Evolutionary conservation across 1,140 invertebrate species (phyloP).

Genomic region (Triops longicaudatus): DNA sequence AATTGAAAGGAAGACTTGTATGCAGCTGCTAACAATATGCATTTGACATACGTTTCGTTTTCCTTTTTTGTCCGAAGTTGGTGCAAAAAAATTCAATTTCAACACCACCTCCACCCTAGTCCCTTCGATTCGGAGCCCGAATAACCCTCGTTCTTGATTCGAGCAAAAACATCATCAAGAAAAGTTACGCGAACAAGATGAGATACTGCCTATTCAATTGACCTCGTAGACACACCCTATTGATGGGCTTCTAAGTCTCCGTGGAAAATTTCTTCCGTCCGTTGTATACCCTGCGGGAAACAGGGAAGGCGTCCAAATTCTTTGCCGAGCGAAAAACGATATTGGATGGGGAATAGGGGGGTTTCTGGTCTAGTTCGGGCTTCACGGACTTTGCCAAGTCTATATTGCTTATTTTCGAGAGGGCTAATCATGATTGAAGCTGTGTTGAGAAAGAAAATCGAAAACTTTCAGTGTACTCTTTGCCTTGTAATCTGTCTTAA

Average conservation of each 20-base stretch:
- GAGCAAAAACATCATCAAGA: too few relatives aligned
- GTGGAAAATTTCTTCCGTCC: not conserved
- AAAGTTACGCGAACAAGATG: too few relatives aligned
- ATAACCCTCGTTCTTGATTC: too few relatives aligned
- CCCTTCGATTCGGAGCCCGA: too few relatives aligned
- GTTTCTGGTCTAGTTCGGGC: not conserved
- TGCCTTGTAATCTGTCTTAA: not conserved
- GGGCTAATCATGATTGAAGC: conserved; percentile 3
- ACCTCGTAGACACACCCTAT: conserved; percentile 6
- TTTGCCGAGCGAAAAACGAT: not conserved
- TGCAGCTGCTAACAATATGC: too few relatives aligned
- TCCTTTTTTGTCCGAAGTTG: too few relatives aligned
- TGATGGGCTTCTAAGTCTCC: not conserved
- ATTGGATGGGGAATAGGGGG: not conserved
- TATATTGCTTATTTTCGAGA: not conserved
- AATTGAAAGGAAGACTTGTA: too few relatives aligned
- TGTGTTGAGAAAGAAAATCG: not conserved
- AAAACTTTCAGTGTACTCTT: not conserved
- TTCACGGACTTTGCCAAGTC: not conserved
- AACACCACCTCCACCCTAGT: too few relatives aligned
- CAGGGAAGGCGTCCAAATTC: not conserved
- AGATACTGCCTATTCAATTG: conserved; percentile 3
- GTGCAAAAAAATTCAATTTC: too few relatives aligned
- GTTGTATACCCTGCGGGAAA: not conserved
- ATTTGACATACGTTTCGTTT: too few relatives aligned